Percentiles rank a stretch among this genome's conserved stretches.
Evolutionary conservation across 2,797 vertebrate genomes (phyloP).

Genomic region (Eulemur mongoz): DNA sequence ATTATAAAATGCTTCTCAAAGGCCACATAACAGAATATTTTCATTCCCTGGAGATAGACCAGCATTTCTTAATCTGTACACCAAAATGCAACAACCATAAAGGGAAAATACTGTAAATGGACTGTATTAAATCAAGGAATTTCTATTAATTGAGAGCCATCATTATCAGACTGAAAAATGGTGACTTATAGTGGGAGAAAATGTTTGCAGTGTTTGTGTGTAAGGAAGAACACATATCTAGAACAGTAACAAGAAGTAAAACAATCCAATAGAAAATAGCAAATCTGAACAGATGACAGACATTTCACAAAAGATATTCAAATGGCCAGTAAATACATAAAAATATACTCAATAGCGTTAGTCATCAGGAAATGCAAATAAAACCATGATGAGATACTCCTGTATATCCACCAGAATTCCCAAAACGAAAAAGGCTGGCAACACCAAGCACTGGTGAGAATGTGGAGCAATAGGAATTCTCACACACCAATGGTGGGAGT

Average conservation of each 20-base stretch:
- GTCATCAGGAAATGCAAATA: neutral
- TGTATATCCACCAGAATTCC: neutral
- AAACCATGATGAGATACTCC: neutral
- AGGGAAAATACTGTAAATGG: neutral
- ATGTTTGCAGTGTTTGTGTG: neutral
- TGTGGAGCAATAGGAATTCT: neutral
- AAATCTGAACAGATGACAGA: neutral
- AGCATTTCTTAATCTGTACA: neutral
- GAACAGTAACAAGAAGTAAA: neutral
- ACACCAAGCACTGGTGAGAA: neutral
- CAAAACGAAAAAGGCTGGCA: neutral
- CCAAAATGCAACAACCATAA: neutral
- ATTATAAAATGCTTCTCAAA: neutral
- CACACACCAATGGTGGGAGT: neutral
- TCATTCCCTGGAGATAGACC: neutral
- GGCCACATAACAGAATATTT: neutral
- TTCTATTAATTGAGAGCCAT: neutral
- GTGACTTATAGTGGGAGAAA: neutral
- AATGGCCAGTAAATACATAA: neutral
- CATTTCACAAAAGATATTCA: neutral
- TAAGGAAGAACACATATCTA: neutral
- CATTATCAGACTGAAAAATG: neutral
- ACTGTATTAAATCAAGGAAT: neutral
- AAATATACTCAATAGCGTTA: neutral
- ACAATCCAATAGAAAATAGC: neutral